Base-by-base conservation (phyloP, 2,113 vertebrate species). In the Zosterops borbonicus region DNA sequence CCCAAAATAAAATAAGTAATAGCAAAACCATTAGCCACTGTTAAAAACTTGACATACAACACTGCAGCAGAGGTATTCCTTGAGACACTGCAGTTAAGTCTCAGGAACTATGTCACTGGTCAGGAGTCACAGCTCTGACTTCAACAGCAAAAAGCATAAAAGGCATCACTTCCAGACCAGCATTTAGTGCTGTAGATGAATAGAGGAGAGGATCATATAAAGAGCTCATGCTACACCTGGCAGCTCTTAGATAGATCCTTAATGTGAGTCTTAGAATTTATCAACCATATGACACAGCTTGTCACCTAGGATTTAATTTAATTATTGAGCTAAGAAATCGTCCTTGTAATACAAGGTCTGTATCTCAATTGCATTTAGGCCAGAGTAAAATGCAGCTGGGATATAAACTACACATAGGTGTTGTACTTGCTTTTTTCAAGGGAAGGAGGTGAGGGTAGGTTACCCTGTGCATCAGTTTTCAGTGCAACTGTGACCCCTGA, bases 1-100 rank as follows among this genome's bases (percentile, higher is more conserved):
- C 93, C 92, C 44, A 88, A 94, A 96, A 96, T 97, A 96, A 96
- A 94, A 86, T 52, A 91, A 86, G 85, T 86, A 95, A 92, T 90
- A 94, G 71, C 47, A 78, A 92, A 94, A 41, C 64, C 85, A 93
- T 95, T 95, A 96, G 44, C 47, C 44, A 39, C 44, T 44, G 52
- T 68, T 94, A 37, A 75, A 70, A 12, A 15, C 0, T 1, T 78
- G 90, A 64, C 24, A 46, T 33, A 29, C 24, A 76, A 62, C 24
- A 35, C 73, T 92, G 71, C 44, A 82, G 62, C 47, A 59, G 39
- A 88, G 39, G 24, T 70, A 64, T 63, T 95, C 59, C 60, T 77
- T 83, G 39, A 80, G 42, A 71, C 27, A 73, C 24, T 1, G 2
- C 20, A 53, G 39, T 67, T 73, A 83, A 58, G 21, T 73, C 67